These are phyloP conservation scores for Paramormyrops hopkinsi DNA, from an alignment of 2,797 vertebrate genomes.

Conservation along the genomic window DNA sequence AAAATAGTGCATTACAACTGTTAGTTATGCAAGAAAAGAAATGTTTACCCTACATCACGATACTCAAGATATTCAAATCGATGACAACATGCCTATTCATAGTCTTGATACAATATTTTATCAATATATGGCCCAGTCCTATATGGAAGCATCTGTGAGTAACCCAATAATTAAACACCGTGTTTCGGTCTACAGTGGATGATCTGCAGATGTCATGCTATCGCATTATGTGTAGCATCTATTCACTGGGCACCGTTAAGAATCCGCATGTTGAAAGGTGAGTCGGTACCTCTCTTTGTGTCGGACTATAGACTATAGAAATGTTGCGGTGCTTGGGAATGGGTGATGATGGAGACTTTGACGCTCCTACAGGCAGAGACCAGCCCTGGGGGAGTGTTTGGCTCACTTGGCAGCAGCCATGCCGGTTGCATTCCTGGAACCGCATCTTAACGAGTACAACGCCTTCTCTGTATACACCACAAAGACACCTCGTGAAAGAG, in stretches of 20 bases:
- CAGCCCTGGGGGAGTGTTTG: constrained; percentile 85
- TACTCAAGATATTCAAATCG: neutral
- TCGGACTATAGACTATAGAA: neutral
- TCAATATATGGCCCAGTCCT: neutral
- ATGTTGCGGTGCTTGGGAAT: neutral
- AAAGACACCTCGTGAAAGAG: constrained; percentile 81
- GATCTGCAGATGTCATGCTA: constrained; percentile 94
- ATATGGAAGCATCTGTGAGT: neutral
- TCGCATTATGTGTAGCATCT: constrained; percentile 89
- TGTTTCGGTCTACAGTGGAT: constrained; percentile 65
- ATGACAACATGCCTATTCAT: neutral
- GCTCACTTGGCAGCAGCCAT: constrained; percentile 85
- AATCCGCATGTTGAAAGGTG: constrained; percentile 89
- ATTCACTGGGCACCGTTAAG: constrained; percentile 87
- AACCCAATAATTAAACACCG: neutral
- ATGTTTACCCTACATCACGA: neutral
- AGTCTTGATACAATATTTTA: neutral
- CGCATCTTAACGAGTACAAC: constrained; percentile 78
- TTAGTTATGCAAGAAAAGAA: neutral
- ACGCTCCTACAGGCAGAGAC: constrained; percentile 65
- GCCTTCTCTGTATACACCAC: constrained; percentile 90
- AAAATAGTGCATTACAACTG: neutral
- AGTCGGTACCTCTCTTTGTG: constrained; percentile 22
- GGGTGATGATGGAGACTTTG: neutral
- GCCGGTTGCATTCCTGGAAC: constrained; percentile 88